Percentiles rank a stretch among this genome's conserved stretches.
Conservation (phyloP, 2,888 invertebrate species). For the Synergus laeviventris region DNA sequence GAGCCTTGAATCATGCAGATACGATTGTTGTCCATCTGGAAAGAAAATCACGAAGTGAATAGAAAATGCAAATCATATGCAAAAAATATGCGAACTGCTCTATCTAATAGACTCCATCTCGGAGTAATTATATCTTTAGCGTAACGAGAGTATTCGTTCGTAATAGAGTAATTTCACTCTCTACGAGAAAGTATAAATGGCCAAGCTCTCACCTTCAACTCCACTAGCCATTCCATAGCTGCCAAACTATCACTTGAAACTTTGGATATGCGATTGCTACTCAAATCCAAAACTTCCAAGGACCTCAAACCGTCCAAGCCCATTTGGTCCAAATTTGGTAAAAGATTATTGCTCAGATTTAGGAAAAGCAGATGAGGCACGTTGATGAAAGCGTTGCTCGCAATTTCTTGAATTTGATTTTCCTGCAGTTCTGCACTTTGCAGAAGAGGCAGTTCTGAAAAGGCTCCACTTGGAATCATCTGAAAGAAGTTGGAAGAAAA, state of each 20-base stretch:
- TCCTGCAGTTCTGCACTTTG: slow-evolving; percentile 88
- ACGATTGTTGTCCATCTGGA: slow-evolving; percentile 86
- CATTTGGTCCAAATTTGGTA: slow-evolving; percentile 85
- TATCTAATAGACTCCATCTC: slow-evolving; percentile 24
- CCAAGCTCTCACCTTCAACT: slow-evolving; percentile 80
- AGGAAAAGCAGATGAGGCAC: slow-evolving; percentile 88
- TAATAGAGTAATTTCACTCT: slow-evolving; percentile 68
- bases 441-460: slow-evolving; percentile 85
- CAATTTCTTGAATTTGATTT: slow-evolving; percentile 85
- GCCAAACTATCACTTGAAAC: slow-evolving; percentile 83
- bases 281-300: slow-evolving; percentile 90
- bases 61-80: slow-evolving; percentile 42
- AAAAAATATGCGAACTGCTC: slow-evolving; percentile 19
- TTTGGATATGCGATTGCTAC: slow-evolving; percentile 85
- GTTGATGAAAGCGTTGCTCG: slow-evolving; percentile 85
- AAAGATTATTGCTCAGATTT: slow-evolving; percentile 89
- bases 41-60: slow-evolving; percentile 36
- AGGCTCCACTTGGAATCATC: slow-evolving; percentile 84
- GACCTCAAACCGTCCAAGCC: slow-evolving; percentile 86
- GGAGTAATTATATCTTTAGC: slow-evolving; percentile 44
- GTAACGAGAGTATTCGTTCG: slow-evolving; percentile 51
- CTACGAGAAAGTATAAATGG: slow-evolving; percentile 64
- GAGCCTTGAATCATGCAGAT: slow-evolving; percentile 88
- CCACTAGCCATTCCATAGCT: slow-evolving; percentile 90
- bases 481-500: slow-evolving; percentile 48